Percentiles rank a stretch among this genome's conserved stretches.
Evolutionary conservation across 2,113 vertebrate species (phyloP).

Genomic region (rabbit (Oryctolagus cuniculus)): mOryCun1.1 NC_091447.1:42231001-42231500

Average conservation of each 20-base stretch:
- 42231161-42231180: background rate
- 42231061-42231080: background rate
- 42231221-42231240: constrained; percentile 64
- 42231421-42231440: constrained; percentile 28
- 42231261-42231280: constrained; percentile 59
- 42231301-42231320: background rate
- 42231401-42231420: constrained; percentile 24
- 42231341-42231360: background rate
- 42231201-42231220: background rate
- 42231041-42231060: background rate
- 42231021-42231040: constrained; percentile 12
- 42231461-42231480: constrained; percentile 21
- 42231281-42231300: constrained; percentile 47
- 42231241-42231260: constrained; percentile 2
- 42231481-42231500: constrained; percentile 63
- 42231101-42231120: background rate
- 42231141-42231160: background rate
- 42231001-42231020: constrained; percentile 10
- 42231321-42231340: background rate
- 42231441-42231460: constrained; percentile 26
- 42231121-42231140: constrained; percentile 9
- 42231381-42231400: constrained; percentile 60
- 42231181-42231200: background rate
- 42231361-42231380: background rate
- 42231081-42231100: background rate